These are phyloP conservation scores for Nothoprocta perdicaria DNA, from an alignment of 2,113 vertebrate genomes.

Conservation along the genomic window DNA sequence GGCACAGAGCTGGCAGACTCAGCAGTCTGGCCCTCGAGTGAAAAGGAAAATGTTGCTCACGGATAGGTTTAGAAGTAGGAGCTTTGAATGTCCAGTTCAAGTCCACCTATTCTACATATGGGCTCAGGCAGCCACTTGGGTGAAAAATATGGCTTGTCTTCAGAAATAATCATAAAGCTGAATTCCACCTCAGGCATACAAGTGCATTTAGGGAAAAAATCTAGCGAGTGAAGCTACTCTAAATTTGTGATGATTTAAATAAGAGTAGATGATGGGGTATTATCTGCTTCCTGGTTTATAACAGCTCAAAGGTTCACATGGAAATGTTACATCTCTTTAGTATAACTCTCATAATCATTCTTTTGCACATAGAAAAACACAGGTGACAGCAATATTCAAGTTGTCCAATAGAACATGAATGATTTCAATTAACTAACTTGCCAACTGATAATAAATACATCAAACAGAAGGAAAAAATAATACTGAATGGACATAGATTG, in stretches of 20 bases:
- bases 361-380: background rate
- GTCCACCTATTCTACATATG: background rate
- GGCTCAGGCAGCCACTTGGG: background rate
- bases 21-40: background rate
- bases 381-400: background rate
- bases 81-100: background rate
- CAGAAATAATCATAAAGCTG: background rate
- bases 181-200: background rate
- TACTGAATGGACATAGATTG: background rate
- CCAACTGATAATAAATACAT: background rate
- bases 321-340: background rate
- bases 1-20: background rate
- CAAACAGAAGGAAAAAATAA: background rate
- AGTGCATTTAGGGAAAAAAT: background rate
- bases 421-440: background rate
- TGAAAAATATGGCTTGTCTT: background rate
- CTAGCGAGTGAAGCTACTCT: background rate
- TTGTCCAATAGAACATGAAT: background rate
- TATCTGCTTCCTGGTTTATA: background rate
- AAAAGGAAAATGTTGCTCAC: background rate
- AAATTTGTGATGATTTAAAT: background rate
- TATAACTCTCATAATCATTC: background rate
- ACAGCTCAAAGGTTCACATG: background rate
- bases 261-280: background rate
- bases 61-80: background rate